Percentiles rank a stretch among this genome's conserved stretches.
phyloP scores from a whole-genome alignment of 1,140 invertebrate species.

The Andricus grossulariae region DNA sequence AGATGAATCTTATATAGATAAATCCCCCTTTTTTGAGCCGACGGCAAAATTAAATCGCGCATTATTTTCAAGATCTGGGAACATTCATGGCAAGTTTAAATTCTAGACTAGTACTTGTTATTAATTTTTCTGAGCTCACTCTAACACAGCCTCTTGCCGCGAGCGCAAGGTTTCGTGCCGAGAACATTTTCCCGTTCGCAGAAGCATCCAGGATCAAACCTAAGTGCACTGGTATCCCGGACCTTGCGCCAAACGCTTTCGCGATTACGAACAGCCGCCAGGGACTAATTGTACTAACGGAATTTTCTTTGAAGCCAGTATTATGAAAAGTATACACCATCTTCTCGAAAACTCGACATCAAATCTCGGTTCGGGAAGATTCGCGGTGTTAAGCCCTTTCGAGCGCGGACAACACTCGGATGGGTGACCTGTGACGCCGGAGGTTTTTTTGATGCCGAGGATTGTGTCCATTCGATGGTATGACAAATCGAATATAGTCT shows the following conservation, averaged over 20 bases:
- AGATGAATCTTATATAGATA: too few relatives aligned
- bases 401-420: too few relatives aligned
- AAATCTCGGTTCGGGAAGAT: neutral
- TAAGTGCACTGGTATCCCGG: constrained; percentile 7
- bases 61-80: neutral
- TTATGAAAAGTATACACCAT: neutral
- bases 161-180: neutral
- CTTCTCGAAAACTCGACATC: neutral
- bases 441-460: too few relatives aligned
- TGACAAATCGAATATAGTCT: too few relatives aligned
- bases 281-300: constrained; percentile 19
- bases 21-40: too few relatives aligned
- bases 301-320: constrained; percentile 24
- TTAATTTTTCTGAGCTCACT: neutral
- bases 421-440: too few relatives aligned
- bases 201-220: constrained; percentile 4
- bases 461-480: too few relatives aligned
- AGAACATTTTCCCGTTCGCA: constrained; percentile 6
- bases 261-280: neutral
- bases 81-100: neutral
- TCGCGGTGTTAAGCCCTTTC: too few relatives aligned
- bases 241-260: neutral
- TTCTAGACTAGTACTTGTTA: neutral
- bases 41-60: too few relatives aligned
- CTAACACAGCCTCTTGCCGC: neutral